These are phyloP conservation scores for Notarius lentiginosus DNA, from an alignment of 2,113 vertebrate species.

Conservation along the genomic window DNA sequence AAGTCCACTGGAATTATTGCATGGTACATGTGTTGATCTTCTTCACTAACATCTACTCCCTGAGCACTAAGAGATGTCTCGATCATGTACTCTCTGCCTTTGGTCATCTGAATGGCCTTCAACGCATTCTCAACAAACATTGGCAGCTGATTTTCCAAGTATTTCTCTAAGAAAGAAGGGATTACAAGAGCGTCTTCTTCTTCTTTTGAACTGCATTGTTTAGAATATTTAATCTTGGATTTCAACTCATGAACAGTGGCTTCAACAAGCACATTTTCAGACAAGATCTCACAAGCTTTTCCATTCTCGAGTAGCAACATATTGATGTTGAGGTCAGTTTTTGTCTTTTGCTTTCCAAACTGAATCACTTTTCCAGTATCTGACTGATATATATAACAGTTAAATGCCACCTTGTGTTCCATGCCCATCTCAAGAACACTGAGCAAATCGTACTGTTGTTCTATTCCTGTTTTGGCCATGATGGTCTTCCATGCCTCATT, in stretches of 20 bases:
- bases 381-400: conserved; percentile 36
- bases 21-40: conserved; percentile 33
- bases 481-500: conserved; percentile 19
- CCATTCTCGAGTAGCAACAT: conserved; percentile 46
- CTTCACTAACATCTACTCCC: neutral
- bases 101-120: conserved; percentile 38
- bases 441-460: conserved; percentile 46
- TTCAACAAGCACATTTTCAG: conserved; percentile 38
- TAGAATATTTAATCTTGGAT: conserved; percentile 8
- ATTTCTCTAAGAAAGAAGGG: conserved; percentile 42
- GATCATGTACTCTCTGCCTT: conserved; percentile 48
- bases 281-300: conserved; percentile 42
- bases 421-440: conserved; percentile 30
- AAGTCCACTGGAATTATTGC: conserved; percentile 54
- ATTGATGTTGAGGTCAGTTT: conserved; percentile 32
- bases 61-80: conserved; percentile 3
- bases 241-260: neutral
- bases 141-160: conserved; percentile 28
- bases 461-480: conserved; percentile 39
- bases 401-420: conserved; percentile 28
- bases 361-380: conserved; percentile 18
- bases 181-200: neutral
- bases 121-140: conserved; percentile 47
- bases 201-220: neutral
- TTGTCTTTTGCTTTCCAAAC: conserved; percentile 6